A percentile compares a stretch with the other conserved stretches of the same genome.
Evolutionary conservation across 2,113 vertebrate genomes (phyloP).

Genomic region (Aythya baeri): DNA sequence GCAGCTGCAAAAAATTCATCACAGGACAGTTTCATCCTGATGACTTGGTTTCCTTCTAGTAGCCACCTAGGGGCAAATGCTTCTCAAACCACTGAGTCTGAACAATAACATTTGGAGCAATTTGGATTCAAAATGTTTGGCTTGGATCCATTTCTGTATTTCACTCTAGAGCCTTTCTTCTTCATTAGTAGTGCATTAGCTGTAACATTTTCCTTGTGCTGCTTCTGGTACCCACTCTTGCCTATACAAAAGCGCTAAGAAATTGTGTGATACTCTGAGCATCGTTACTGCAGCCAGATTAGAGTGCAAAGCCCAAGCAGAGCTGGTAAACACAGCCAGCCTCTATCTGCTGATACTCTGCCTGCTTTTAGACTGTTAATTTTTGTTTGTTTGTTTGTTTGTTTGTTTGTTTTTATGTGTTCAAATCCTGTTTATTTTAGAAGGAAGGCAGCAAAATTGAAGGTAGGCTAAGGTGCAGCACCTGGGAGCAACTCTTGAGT

Average conservation of each 20-base stretch:
- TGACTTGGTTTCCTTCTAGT: background rate
- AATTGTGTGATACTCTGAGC: background rate
- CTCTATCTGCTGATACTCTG: background rate
- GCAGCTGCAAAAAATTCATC: background rate
- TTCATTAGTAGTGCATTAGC: background rate
- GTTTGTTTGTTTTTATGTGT: background rate
- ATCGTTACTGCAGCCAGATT: background rate
- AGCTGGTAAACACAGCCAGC: background rate
- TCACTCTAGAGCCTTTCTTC: conserved; percentile 1
- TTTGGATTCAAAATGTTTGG: conserved; percentile 31
- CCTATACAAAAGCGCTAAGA: background rate
- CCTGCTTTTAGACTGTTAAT: background rate
- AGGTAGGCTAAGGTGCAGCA: background rate
- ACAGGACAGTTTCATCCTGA: background rate
- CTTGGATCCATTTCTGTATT: conserved; percentile 34
- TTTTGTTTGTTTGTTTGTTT: no score
- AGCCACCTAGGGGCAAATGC: background rate
- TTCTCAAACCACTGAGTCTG: conserved; percentile 5
- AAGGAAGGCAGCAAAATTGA: background rate
- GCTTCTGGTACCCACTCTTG: background rate
- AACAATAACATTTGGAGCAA: conserved; percentile 23
- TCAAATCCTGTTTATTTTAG: background rate
- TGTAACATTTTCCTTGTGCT: background rate
- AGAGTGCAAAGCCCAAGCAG: background rate
- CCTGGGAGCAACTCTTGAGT: background rate